These are phyloP conservation scores for Hapalemur alaotrensis DNA, from an alignment of 2,797 vertebrate genomes.

Conservation along the genomic window DNA sequence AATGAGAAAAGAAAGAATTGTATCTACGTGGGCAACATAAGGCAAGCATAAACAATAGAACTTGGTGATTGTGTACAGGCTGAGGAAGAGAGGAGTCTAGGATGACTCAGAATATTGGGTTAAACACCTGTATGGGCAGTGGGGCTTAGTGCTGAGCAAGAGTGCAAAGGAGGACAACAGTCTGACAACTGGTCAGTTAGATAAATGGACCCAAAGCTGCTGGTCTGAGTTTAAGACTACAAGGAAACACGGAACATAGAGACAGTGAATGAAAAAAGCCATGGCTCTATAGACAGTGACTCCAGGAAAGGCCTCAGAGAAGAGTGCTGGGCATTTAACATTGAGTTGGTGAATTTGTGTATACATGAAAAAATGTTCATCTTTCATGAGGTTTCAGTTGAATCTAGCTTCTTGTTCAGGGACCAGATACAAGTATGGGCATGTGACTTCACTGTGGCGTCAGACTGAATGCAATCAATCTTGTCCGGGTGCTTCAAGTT, in stretches of 20 bases:
- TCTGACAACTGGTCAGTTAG: not conserved
- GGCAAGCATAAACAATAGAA: not conserved
- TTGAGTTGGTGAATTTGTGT: not conserved
- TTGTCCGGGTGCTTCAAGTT: not conserved
- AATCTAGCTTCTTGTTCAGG: not conserved
- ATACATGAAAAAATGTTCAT: not conserved
- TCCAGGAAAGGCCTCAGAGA: not conserved
- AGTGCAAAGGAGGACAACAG: not conserved
- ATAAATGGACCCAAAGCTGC: not conserved
- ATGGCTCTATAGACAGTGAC: not conserved
- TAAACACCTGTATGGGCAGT: accelerated
- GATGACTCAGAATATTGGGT: not conserved
- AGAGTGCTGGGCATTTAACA: not conserved
- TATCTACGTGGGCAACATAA: not conserved
- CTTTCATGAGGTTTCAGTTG: not conserved
- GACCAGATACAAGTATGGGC: accelerated
- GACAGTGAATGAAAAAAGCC: not conserved
- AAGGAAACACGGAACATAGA: not conserved
- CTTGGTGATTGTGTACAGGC: not conserved
- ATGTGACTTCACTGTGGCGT: not conserved
- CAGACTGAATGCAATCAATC: not conserved
- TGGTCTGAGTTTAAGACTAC: not conserved
- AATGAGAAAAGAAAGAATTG: not conserved
- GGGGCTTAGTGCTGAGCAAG: not conserved
- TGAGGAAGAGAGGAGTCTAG: not conserved